Base-by-base conservation (phyloP, 2,797 vertebrate genomes). In the Sebastes itinus region DNA sequence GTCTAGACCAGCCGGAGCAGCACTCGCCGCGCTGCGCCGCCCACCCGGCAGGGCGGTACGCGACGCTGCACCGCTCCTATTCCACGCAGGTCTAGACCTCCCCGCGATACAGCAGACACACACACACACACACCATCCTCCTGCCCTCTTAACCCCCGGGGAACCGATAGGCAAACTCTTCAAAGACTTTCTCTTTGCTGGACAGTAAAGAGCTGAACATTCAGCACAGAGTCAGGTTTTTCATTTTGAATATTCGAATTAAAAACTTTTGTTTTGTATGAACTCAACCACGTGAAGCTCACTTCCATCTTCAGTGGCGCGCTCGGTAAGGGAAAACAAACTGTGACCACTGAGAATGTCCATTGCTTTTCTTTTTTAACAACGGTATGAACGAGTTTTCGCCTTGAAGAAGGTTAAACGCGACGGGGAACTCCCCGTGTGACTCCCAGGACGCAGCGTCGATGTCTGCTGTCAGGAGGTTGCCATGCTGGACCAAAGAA, bases 11-110 rank as follows among this genome's bases (percentile, higher is more conserved):
- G 81, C 3, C 89, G 14, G 92, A 94, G 85, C 90, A 91, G 86
- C 93, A 82, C 80, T 91, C 87, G 54, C 87, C 91, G 14, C 84
- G 60, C 58, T 94, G 93, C 20, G 87, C 92, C 61, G 87, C 93
- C 77, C 93, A 92, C 60, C 91, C 87, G 10, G 75, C 84, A 2
- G 88, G 91, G 58, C 90, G 89, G 14, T 82, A 84, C 42, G 18
- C 91, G 1, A 87, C 92, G 23, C 88, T 94, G 85, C 91, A 94
- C 77, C 94, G 94, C 69, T 95, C 94, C 56, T 95, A 94, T 63
- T 95, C 94, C 79, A 95, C 95, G 4, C 94, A 95, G 93, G 94
- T 95, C 90, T 95, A 95, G 92, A 87, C 77, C 64, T 35, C 72
- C 16, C 49, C 11, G 4, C 16, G 16, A 62, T 13, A 59, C 59